phyloP scores from a whole-genome alignment of 2,113 vertebrate genomes.

The Guaruba guarouba region DNA sequence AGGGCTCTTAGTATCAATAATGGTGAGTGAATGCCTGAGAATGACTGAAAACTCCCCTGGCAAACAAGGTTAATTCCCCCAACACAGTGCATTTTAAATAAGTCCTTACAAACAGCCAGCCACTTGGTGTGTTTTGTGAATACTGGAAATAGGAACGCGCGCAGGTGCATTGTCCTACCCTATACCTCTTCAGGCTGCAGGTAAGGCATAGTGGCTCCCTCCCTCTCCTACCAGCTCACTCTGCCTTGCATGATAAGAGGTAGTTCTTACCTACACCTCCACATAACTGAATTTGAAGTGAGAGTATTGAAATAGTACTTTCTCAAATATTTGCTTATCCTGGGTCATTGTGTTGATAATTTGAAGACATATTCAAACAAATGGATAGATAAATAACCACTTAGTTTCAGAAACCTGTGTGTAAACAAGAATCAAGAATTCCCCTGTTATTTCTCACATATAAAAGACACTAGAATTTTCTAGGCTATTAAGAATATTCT shows the following conservation, averaged over 20 bases:
- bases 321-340: neutral
- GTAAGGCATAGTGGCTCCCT: neutral
- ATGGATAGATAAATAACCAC: neutral
- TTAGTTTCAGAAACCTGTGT: neutral
- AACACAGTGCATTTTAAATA: neutral
- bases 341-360: neutral
- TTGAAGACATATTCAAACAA: neutral
- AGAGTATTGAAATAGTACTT: neutral
- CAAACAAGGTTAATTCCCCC: neutral
- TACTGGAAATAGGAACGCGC: neutral
- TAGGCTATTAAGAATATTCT: neutral
- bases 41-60: neutral
- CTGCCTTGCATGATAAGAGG: neutral
- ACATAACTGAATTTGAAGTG: neutral
- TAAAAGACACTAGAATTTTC: neutral
- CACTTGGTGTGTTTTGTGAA: neutral
- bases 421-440: neutral
- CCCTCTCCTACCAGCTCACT: neutral
- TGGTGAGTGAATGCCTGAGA: neutral
- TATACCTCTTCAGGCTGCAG: neutral
- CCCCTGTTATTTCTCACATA: neutral
- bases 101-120: neutral
- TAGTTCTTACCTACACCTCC: neutral
- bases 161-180: neutral
- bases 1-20: neutral